Base-by-base conservation (phyloP, 1,140 invertebrate species). In the Megalopta genalis region DNA sequence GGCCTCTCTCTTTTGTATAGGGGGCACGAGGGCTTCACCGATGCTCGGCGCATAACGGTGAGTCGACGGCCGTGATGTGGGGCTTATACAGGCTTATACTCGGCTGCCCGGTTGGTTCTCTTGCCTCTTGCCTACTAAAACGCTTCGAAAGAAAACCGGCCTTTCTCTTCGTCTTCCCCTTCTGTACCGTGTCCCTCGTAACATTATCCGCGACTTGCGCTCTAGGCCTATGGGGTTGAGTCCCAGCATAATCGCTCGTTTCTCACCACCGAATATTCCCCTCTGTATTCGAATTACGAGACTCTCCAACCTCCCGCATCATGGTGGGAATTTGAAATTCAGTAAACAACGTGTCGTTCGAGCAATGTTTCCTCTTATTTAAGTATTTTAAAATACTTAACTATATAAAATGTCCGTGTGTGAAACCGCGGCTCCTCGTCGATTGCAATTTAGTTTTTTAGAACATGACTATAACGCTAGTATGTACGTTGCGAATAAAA, bases 41-140 rank as follows among this genome's bases (percentile, higher is more conserved):
- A 77, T 84, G 77, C 79, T 77, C 81, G 77, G 82, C 84, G 85
- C 86, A 91, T 92, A 92, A 92, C 91, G 91, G 90, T 92, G 90
- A 86, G 88, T 80, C 77, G 86, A 83, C 86, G 82, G 86, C 88
- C 88, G 87, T 88, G 84, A 85, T 89, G 88, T 82, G 87, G 75
- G 80, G 86, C 88, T 90, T 87, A 84, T 86, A 82, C 79, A 72
- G 80, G 86, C 88, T 90, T 87, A 84, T 86, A 82, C 79, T 67
- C 52, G 59, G 69, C 69, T 71, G 71, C 63, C 54, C 49, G 77
- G 49, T 46, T 14, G 60, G 39, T 46, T 46, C 39, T 77, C 76
- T 80, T 83, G 87, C 84, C 42, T 46, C 82, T 77, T 83, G 87
- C 84, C 84, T 88, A 83, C 80, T 84, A 75, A 82, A 82, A 72